Conservation (phyloP, 1,140 invertebrate genomes). For the Drosophila orosa region DNA sequence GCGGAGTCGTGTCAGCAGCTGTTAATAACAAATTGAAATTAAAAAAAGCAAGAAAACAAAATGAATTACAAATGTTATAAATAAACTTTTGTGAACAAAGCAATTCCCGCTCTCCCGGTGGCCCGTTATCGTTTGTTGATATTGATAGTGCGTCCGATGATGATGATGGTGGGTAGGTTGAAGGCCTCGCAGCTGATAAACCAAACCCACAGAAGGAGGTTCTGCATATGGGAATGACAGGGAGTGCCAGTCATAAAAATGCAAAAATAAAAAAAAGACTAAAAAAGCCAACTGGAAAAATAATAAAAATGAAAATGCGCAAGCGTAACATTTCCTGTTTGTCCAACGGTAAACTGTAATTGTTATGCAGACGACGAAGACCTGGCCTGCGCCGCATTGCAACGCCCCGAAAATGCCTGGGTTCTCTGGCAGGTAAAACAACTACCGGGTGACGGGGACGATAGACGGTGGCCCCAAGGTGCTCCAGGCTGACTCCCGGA, state of each 20-base stretch:
- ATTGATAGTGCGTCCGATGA: constrained; percentile 50
- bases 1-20: constrained; percentile 48
- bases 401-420: constrained; percentile 28
- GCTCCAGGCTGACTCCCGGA: constrained; percentile 9
- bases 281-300: constrained; percentile 23
- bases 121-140: constrained; percentile 66
- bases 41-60: constrained; percentile 12
- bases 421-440: background rate
- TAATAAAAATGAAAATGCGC: constrained; percentile 50
- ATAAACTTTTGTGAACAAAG: constrained; percentile 33
- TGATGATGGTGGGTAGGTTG: constrained; percentile 23
- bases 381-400: constrained; percentile 30
- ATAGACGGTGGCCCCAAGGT: background rate
- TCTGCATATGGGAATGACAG: constrained; percentile 12
- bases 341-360: constrained; percentile 70
- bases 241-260: constrained; percentile 16
- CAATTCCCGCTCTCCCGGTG: constrained; percentile 4
- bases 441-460: background rate
- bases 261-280: constrained; percentile 20
- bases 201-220: constrained; percentile 33
- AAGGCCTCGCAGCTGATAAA: constrained; percentile 46
- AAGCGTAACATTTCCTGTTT: constrained; percentile 72
- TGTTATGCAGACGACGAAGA: constrained; percentile 66
- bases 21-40: constrained; percentile 20
- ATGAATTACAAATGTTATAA: constrained; percentile 44